Percentiles rank a stretch among this genome's conserved stretches.
phyloP scores from a whole-genome alignment of 2,113 vertebrate genomes.

The Clupea harengus region DNA sequence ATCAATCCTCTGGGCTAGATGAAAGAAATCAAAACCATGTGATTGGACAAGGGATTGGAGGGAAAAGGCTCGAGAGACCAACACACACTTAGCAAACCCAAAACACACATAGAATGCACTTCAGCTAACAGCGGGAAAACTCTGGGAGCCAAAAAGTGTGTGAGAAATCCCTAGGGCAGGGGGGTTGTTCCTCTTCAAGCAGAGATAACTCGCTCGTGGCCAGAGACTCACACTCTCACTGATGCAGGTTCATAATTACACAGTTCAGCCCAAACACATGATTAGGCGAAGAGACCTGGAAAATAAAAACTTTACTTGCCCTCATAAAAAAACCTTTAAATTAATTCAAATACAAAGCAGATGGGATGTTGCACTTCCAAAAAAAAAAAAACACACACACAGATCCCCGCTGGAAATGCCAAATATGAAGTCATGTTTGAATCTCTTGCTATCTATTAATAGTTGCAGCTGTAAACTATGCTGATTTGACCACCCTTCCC shows the following conservation, averaged over 20 bases:
- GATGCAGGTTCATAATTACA: constrained; percentile 33
- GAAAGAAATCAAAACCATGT: constrained; percentile 54
- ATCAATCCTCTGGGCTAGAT: constrained; percentile 40
- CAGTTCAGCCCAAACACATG: constrained; percentile 55
- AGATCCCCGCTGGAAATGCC: constrained; percentile 44
- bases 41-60: constrained; percentile 33
- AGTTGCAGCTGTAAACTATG: constrained; percentile 60
- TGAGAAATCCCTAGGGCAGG: constrained; percentile 63
- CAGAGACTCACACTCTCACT: constrained; percentile 47
- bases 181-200: constrained; percentile 62
- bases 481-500: constrained; percentile 60
- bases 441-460: constrained; percentile 64
- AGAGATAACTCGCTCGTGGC: constrained; percentile 41
- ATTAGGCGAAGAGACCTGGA: constrained; percentile 51
- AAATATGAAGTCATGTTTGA: constrained; percentile 66
- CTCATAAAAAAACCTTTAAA: constrained; percentile 57
- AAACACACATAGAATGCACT: constrained; percentile 44
- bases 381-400: constrained; percentile 59
- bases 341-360: constrained; percentile 65
- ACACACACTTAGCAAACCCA: constrained; percentile 53
- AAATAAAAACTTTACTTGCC: constrained; percentile 53
- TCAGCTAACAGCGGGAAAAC: constrained; percentile 51
- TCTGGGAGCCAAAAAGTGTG: constrained; percentile 52
- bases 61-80: constrained; percentile 38
- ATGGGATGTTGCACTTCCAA: constrained; percentile 65